Evolutionary conservation across 2,797 vertebrate genomes (phyloP).

Genomic region (Pteronotus mesoamericanus): DNA sequence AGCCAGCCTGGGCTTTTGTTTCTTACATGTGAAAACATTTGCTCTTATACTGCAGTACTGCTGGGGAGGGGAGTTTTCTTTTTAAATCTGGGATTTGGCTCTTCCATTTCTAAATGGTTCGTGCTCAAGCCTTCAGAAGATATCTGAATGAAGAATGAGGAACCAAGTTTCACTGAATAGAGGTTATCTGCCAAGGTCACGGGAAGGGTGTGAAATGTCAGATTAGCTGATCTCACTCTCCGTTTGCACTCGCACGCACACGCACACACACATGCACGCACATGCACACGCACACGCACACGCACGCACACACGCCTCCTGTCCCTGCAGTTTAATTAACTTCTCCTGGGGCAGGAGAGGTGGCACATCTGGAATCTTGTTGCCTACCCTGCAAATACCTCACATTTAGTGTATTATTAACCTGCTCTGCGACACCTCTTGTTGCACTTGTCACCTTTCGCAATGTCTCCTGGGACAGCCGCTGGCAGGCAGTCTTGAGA

Average conservation of each 20-base stretch:
- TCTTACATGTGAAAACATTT: not conserved
- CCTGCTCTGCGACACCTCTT: not conserved
- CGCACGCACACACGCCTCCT: not conserved
- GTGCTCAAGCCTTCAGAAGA: not conserved
- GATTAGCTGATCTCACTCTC: not conserved
- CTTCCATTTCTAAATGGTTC: not conserved
- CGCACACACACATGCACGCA: not conserved
- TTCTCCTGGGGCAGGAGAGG: not conserved
- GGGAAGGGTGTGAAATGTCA: not conserved
- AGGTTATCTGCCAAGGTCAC: conserved; percentile 24
- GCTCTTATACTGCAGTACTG: not conserved
- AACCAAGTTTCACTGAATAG: not conserved
- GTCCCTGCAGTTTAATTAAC: not conserved
- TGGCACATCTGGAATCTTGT: not conserved
- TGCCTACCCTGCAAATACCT: not conserved
- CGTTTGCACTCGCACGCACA: not conserved
- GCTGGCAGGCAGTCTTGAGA: not conserved
- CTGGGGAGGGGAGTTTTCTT: not conserved
- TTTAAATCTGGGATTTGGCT: not conserved
- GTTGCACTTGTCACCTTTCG: not conserved
- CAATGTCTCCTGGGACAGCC: not conserved
- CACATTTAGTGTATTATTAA: not conserved
- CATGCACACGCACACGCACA: not conserved
- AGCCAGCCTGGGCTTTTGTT: not conserved
- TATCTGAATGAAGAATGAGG: not conserved